Evolutionary conservation across 2,888 invertebrate species (phyloP).

Genomic region (Oligia fasciuncula): DNA sequence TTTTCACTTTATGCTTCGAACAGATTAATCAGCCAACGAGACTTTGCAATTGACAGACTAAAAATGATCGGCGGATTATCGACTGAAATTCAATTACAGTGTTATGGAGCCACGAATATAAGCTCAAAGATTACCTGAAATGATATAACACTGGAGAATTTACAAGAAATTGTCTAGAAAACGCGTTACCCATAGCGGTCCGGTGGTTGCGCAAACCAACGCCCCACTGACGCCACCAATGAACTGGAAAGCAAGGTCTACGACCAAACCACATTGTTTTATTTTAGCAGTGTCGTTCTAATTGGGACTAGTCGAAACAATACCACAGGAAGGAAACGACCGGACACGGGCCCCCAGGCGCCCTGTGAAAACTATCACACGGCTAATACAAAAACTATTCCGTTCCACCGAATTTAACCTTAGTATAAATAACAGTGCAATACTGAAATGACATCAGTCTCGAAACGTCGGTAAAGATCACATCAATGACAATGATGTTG

Average conservation of each 20-base stretch:
- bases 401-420: slow-evolving; percentile 87
- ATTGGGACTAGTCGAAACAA: slow-evolving; percentile 88
- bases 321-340: slow-evolving; percentile 89
- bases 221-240: slow-evolving; percentile 85
- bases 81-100: slow-evolving; percentile 7
- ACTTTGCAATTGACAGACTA: slow-evolving; percentile 39
- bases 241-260: slow-evolving; percentile 90
- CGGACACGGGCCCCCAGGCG: slow-evolving; percentile 78
- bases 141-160: slow-evolving; percentile 66
- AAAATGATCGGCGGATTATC: slow-evolving; percentile 37
- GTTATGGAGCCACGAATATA: slow-evolving; percentile 6
- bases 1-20: slow-evolving; percentile 64
- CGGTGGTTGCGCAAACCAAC: slow-evolving; percentile 82
- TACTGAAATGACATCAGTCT: slow-evolving; percentile 86
- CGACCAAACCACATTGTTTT: slow-evolving; percentile 84
- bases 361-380: slow-evolving; percentile 85
- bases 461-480: slow-evolving; percentile 76
- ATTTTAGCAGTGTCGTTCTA: slow-evolving; percentile 84
- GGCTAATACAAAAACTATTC: slow-evolving; percentile 75
- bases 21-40: slow-evolving; percentile 49
- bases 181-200: slow-evolving; percentile 81
- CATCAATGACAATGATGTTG: slow-evolving; percentile 79
- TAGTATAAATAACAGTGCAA: slow-evolving; percentile 88
- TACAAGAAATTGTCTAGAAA: slow-evolving; percentile 77
- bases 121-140: slow-evolving; percentile 43